These are phyloP conservation scores for Lycaena phlaeas DNA, from an alignment of 2,888 invertebrate genomes.

Conservation along the genomic window DNA sequence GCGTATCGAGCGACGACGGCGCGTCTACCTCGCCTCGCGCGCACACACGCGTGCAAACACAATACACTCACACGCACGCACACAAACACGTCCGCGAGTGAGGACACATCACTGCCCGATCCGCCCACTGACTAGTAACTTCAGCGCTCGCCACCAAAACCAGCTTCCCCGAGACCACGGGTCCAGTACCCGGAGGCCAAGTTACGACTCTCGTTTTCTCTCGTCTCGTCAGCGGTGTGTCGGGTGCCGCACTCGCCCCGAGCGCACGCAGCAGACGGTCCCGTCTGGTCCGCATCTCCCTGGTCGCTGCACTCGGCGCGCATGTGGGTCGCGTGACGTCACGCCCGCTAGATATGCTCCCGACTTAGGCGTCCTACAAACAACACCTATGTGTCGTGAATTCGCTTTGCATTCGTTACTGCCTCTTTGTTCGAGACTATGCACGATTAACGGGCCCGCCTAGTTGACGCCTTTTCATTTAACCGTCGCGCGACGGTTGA, in stretches of 20 bases:
- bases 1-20: conserved; percentile 12
- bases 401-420: not conserved
- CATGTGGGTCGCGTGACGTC: conserved; percentile 17
- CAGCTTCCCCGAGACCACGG: too few species aligned
- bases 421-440: not conserved
- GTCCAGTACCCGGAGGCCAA: too few species aligned
- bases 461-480: too few species aligned
- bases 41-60: not conserved
- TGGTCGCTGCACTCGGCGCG: not conserved
- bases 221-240: too few species aligned
- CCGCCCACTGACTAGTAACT: too few species aligned
- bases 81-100: conserved; percentile 11
- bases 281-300: not conserved
- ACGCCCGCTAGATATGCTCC: conserved; percentile 9
- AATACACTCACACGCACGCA: not conserved
- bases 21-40: conserved; percentile 1
- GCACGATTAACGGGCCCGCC: not conserved
- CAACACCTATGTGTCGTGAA: not conserved
- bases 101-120: conserved; percentile 11
- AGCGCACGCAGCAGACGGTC: too few species aligned
- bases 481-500: too few species aligned
- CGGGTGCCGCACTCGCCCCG: too few species aligned
- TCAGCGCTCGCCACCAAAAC: too few species aligned
- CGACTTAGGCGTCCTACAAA: conserved; percentile 9
- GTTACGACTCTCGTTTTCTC: too few species aligned